Base-by-base conservation (phyloP, 2,113 vertebrate species). In the Oncorhynchus tshawytscha region DNA sequence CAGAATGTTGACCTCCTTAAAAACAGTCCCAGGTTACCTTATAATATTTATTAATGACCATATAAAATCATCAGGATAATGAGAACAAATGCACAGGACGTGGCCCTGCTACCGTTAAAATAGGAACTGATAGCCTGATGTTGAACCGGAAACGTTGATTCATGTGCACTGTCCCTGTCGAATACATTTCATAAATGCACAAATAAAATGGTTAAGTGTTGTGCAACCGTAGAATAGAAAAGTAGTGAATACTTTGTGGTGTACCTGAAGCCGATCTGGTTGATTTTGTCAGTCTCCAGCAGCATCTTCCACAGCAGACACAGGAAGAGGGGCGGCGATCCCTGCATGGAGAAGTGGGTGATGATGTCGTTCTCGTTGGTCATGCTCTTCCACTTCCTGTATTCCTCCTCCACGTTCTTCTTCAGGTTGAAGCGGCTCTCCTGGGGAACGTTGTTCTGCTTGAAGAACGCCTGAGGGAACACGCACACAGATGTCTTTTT, bases 281-380 rank as follows among this genome's bases (percentile, higher is more conserved):
- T 98, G 65, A 99, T 99, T 89, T 98, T 97, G 91, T 99, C 98
- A 0, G 97, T 99, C 78, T 99, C 98, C 48, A 99, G 89, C 70
- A 99, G 92, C 98, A 99, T 99, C 90, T 99, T 99, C 98, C 98
- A 99, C 1, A 99, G 93, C 71, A 99, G 94, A 79, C 98, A 99
- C 51, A 99, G 96, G 87, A 99, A 99, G 34, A 99, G 95, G 0
- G 97, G 96, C 1, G 97, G 94, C 5, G 97, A 99, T 48, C 97
- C 95, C 73, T 99, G 97, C 74, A 94, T 91, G 79, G 98, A 97
- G 76, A 99, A 99, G 73, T 98, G 97, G 3, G 96, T 96, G 65
- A 99, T 99, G 81, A 99, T 98, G 78, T 98, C 97, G 15, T 95
- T 98, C 92, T 99, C 97, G 4, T 94, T 98, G 74, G 94, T 96